Evolutionary conservation across 2,888 invertebrate genomes (phyloP).

Genomic region (Pocota personata): DNA sequence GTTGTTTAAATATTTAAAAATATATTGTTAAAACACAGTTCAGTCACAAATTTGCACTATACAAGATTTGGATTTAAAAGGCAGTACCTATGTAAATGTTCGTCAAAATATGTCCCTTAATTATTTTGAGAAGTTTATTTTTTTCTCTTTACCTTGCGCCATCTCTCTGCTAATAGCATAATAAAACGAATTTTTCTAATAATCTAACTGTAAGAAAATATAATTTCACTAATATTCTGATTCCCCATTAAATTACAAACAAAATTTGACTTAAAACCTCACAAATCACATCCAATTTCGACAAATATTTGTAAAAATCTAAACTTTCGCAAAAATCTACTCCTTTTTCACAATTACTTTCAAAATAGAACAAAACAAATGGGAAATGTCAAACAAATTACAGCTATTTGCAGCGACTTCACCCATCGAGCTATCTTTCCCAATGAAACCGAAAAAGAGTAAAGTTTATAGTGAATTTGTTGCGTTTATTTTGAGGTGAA

Average conservation of each 20-base stretch:
- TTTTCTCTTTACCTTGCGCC: neutral
- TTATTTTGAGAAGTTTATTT: neutral
- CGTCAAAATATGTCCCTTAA: too few relatives aligned
- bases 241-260: neutral
- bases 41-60: too few relatives aligned
- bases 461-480: slow-evolving; percentile 77
- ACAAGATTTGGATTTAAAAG: too few relatives aligned
- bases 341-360: neutral
- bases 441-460: slow-evolving; percentile 81
- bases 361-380: slow-evolving; percentile 19
- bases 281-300: too few relatives aligned
- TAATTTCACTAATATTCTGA: neutral
- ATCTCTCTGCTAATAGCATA: neutral
- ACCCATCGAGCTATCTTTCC: slow-evolving; percentile 75
- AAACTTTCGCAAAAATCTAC: neutral
- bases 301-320: too few relatives aligned
- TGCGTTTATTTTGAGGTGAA: slow-evolving; percentile 84
- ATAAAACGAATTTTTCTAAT: neutral
- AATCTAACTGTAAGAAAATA: neutral
- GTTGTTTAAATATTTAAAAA: too few relatives aligned
- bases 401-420: slow-evolving; percentile 18
- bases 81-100: too few relatives aligned
- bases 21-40: too few relatives aligned
- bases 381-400: slow-evolving; percentile 6
- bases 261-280: too few relatives aligned